phyloP scores from a whole-genome alignment of 2,888 invertebrate genomes.

The Phlogophora meticulosa region DNA sequence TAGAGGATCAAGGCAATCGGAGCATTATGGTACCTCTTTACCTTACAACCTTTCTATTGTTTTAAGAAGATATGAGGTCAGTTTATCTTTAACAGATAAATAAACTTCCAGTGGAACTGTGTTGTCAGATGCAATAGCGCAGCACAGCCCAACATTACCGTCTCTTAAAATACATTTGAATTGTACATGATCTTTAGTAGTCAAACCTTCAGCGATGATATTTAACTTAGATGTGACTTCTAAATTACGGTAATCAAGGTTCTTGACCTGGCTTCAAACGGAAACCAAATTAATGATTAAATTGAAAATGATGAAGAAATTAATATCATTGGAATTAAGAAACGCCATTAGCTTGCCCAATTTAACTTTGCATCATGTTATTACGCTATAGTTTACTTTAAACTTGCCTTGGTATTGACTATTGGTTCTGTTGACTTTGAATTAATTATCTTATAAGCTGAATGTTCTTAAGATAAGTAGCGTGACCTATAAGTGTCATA shows the following conservation, averaged over 20 bases:
- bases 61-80: not conserved
- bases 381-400: constrained; percentile 56
- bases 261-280: constrained; percentile 10
- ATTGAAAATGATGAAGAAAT: constrained; percentile 45
- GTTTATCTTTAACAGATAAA: too few relatives aligned
- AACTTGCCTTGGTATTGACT: constrained; percentile 34
- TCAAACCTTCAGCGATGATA: constrained; percentile 10
- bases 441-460: constrained; percentile 42
- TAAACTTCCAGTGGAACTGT: not conserved
- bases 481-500: constrained; percentile 6
- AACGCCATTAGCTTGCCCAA: constrained; percentile 45
- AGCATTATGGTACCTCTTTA: not conserved
- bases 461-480: constrained; percentile 14
- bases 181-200: not conserved
- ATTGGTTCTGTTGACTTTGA: constrained; percentile 51
- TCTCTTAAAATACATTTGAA: not conserved
- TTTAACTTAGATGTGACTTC: not conserved
- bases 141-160: not conserved
- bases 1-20: not conserved
- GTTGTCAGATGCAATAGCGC: not conserved
- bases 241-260: constrained; percentile 26
- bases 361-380: constrained; percentile 47
- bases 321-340: constrained; percentile 37
- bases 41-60: not conserved
- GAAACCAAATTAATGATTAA: constrained; percentile 38